Evolutionary conservation across 1,140 invertebrate genomes (phyloP), one percentile per base, ranked within the genome.

Genomic region (Himalopsyche phryganea): DNA sequence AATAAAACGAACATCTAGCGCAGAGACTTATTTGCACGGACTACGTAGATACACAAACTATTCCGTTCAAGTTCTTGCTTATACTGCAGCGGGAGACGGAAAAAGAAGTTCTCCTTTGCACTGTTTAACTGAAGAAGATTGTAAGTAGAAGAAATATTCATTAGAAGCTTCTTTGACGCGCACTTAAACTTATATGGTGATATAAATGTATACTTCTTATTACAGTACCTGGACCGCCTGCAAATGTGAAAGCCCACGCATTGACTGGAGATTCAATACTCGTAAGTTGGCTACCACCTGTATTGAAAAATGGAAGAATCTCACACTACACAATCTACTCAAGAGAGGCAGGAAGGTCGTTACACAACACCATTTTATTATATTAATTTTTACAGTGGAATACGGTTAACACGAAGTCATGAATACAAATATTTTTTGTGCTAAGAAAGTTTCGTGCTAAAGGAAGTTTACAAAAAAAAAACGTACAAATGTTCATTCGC

Each of bases 1-100:
- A 46, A 14, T 53, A 1, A 44, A 46, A 19, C 23, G 87, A 69
- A 89, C 87, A 1, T 84, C 82, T 6, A 83, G 83, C 1, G 67
- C 87, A 23, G 87, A 83, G 10, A 83, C 82, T 1, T 83, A 88
- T 33, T 71, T 89, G 1, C 84, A 81, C 0, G 83, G 83, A 1
- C 68, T 90, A n/a, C 77, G 81, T 52, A 89, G 87, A 63, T 92
- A 83, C 68, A 90, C 89, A 2, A 94, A 94, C 74, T 95, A 94
- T 72, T 92, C 87, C 66, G 81, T 94, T 40, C 88, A 91, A 71
- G 85, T 94, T 0, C 66, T 91, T 52, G 90, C 90, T 0, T 90
- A 82, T 69, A 94, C 91, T 0, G 81, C 87, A 68, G 85, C 90
- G 63, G 92, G 92, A 0, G 88, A 91, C 67, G 91, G 92, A 1